Evolutionary conservation across 2,888 invertebrate genomes (phyloP).

Genomic region (Nowickia ferox): DNA sequence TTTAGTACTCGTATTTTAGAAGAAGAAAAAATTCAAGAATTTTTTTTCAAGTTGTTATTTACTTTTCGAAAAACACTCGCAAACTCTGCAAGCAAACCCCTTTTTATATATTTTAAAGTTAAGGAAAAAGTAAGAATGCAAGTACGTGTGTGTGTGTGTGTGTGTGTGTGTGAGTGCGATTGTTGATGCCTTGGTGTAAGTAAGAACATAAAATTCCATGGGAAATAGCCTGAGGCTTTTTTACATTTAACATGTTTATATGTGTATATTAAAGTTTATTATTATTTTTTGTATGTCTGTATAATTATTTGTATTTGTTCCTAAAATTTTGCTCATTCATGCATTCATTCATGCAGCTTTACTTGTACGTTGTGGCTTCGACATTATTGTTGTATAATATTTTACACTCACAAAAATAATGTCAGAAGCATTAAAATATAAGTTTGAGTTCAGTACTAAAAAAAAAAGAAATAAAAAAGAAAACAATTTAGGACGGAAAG

Average conservation of each 20-base stretch:
- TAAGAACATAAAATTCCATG: conserved; percentile 74
- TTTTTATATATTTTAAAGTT: not conserved
- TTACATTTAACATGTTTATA: conserved; percentile 72
- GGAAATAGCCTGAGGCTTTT: conserved; percentile 76
- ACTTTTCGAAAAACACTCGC: conserved; percentile 22
- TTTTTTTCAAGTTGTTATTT: conserved; percentile 28
- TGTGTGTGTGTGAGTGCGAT: not conserved
- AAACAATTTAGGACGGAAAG: not conserved
- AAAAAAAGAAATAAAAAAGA: not conserved
- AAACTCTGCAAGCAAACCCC: not conserved
- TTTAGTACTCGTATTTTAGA: not conserved
- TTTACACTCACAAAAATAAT: conserved; percentile 21
- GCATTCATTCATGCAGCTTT: conserved; percentile 35
- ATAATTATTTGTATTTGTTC: conserved; percentile 51
- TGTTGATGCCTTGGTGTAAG: not conserved
- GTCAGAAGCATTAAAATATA: not conserved
- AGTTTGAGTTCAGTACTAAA: not conserved
- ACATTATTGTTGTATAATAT: not conserved
- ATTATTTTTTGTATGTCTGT: conserved; percentile 33
- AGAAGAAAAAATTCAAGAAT: conserved; percentile 31
- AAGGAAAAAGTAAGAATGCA: not conserved
- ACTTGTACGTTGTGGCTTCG: conserved; percentile 9
- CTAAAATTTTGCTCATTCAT: conserved; percentile 62
- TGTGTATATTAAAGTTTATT: conserved; percentile 30
- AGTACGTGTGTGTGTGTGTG: not conserved